phyloP scores from a whole-genome alignment of 2,888 invertebrate genomes.

The Argynnis bischoffii region DNA sequence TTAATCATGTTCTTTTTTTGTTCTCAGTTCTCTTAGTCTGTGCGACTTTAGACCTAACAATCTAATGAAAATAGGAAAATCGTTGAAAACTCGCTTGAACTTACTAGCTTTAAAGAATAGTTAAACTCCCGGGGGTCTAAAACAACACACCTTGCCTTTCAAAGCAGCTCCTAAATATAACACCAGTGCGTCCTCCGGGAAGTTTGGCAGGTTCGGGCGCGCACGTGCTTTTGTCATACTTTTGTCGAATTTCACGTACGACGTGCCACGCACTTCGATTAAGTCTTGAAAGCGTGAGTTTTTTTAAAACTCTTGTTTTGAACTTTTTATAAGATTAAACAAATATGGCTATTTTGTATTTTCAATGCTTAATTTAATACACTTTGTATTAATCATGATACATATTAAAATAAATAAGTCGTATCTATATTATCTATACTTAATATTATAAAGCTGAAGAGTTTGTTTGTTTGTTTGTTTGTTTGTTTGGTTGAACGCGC shows the following conservation, averaged over 20 bases:
- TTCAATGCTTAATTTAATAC: not conserved
- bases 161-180: slow-evolving; percentile 73
- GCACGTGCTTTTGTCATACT: slow-evolving; percentile 80
- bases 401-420: not conserved
- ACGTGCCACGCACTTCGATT: slow-evolving; percentile 76
- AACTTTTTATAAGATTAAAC: slow-evolving; percentile 55
- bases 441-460: no score
- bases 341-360: slow-evolving; percentile 45
- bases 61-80: slow-evolving; percentile 78
- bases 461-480: no score
- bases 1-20: no score
- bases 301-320: slow-evolving; percentile 67
- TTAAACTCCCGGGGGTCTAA: slow-evolving; percentile 67
- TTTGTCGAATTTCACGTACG: slow-evolving; percentile 74
- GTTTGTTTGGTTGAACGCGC: no score
- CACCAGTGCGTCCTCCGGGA: slow-evolving; percentile 75
- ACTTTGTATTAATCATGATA: not conserved
- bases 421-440: no score
- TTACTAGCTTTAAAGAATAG: slow-evolving; percentile 80
- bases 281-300: slow-evolving; percentile 65
- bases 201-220: slow-evolving; percentile 71
- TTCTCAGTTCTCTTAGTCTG: not conserved
- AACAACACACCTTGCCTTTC: slow-evolving; percentile 79
- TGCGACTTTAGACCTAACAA: slow-evolving; percentile 41
- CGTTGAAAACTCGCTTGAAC: slow-evolving; percentile 80